phyloP scores from a whole-genome alignment of 2,888 invertebrate genomes.

The Xylota sylvarum region DNA sequence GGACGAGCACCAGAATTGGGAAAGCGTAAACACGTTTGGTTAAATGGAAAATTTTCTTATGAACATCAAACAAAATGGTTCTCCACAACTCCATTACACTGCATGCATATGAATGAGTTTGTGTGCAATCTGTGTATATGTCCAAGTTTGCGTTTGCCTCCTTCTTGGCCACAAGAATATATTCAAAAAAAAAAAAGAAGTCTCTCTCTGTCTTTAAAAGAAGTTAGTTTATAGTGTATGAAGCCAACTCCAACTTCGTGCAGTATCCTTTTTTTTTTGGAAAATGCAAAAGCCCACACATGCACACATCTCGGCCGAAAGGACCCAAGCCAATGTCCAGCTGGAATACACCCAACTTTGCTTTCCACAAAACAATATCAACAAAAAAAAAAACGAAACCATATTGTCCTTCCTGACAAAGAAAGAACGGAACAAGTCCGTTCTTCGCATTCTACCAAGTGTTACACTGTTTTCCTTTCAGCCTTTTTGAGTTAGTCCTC shows the following conservation, averaged over 20 bases:
- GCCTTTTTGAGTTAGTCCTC: slow-evolving; percentile 39
- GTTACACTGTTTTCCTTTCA: slow-evolving; percentile 64
- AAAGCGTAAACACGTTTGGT: slow-evolving; percentile 64
- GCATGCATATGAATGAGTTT: slow-evolving; percentile 65
- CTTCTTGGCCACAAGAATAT: slow-evolving; percentile 8
- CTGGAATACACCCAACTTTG: slow-evolving; percentile 61
- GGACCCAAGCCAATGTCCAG: slow-evolving; percentile 43
- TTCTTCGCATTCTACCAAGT: slow-evolving; percentile 53
- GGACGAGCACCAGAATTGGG: slow-evolving; percentile 19
- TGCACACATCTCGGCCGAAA: slow-evolving; percentile 20
- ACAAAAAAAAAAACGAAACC: slow-evolving; percentile 21
- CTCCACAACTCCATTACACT: slow-evolving; percentile 62
- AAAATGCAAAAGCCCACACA: slow-evolving; percentile 52
- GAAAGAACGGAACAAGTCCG: slow-evolving; percentile 39
- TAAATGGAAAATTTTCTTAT: slow-evolving; percentile 71
- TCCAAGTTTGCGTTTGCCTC: slow-evolving; percentile 22
- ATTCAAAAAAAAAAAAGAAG: neutral
- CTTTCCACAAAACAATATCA: slow-evolving; percentile 38
- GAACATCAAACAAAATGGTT: slow-evolving; percentile 70
- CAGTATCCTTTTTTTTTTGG: slow-evolving; percentile 26
- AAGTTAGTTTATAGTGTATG: slow-evolving; percentile 58
- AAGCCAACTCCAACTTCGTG: slow-evolving; percentile 45
- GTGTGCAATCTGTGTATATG: slow-evolving; percentile 28
- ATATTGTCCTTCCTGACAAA: slow-evolving; percentile 55
- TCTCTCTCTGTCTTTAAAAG: slow-evolving; percentile 14